phyloP scores from a whole-genome alignment of 2,888 invertebrate species.

The Dexiosoma caninum region DNA sequence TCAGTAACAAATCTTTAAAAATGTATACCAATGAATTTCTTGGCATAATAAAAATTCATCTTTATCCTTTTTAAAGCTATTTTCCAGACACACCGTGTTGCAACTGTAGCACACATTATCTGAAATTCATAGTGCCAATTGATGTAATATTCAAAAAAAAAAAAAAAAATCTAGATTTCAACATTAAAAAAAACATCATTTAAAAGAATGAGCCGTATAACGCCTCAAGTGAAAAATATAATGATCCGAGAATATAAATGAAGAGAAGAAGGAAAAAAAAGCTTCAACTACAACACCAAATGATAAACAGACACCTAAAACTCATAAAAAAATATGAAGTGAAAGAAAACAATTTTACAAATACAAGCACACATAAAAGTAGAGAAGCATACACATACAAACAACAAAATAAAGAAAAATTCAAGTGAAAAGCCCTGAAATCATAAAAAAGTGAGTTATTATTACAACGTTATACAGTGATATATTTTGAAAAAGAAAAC shows the following conservation, averaged over 20 bases:
- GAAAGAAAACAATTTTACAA: background rate
- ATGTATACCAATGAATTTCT: too few relatives aligned
- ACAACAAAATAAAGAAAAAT: conserved; percentile 18
- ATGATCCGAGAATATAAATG: conserved; percentile 47
- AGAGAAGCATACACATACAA: conserved; percentile 1
- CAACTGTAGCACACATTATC: conserved; percentile 33
- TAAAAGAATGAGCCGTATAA: conserved; percentile 42
- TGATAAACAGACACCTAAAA: conserved; percentile 58
- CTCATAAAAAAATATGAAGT: conserved; percentile 40
- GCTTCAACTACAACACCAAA: background rate
- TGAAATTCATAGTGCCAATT: conserved; percentile 32
- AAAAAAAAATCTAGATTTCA: conserved; percentile 11
- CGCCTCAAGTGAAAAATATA: conserved; percentile 52
- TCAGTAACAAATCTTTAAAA: too few relatives aligned
- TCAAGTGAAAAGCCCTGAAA: conserved; percentile 35
- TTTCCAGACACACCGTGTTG: background rate
- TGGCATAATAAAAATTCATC: background rate
- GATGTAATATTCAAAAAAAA: conserved; percentile 29
- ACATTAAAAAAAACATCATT: conserved; percentile 51
- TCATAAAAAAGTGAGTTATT: conserved; percentile 45
- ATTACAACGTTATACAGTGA: conserved; percentile 22
- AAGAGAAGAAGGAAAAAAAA: background rate
- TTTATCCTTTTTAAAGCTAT: background rate
- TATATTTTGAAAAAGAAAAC: background rate
- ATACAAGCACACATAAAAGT: background rate